Evolutionary conservation across 2,113 vertebrate species (phyloP).

Genomic region (Pteronura brasiliensis): DNA sequence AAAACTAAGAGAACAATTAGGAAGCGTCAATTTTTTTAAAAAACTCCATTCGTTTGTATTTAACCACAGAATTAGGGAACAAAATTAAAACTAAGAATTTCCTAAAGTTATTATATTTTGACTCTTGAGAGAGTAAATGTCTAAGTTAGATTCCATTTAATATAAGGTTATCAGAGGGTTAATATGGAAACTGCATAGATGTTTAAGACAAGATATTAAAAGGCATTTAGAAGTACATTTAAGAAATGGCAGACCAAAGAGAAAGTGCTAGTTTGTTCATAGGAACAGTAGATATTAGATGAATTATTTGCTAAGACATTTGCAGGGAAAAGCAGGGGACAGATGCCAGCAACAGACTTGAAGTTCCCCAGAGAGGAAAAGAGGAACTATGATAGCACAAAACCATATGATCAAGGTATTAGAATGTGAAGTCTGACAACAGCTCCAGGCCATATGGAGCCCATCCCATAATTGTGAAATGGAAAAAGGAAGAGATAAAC

Average conservation of each 20-base stretch:
- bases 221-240: conserved; percentile 53
- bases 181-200: background rate
- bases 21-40: background rate
- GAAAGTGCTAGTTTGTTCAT: conserved; percentile 58
- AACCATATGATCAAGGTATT: conserved; percentile 76
- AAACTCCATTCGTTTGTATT: background rate
- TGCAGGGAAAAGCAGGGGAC: conserved; percentile 66
- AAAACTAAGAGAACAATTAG: background rate
- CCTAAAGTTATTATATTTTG: background rate
- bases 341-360: conserved; percentile 73
- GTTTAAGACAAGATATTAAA: background rate
- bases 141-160: background rate
- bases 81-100: background rate
- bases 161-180: background rate
- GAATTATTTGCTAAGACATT: conserved; percentile 75
- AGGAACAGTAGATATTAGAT: conserved; percentile 59
- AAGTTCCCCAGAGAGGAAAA: conserved; percentile 68
- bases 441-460: conserved; percentile 50
- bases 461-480: conserved; percentile 40
- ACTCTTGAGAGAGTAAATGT: background rate
- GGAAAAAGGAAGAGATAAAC: conserved; percentile 32
- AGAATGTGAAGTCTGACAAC: conserved; percentile 57
- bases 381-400: conserved; percentile 65
- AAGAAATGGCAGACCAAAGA: conserved; percentile 61
- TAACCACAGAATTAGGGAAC: background rate